Evolutionary conservation across 2,797 vertebrate genomes (phyloP).

Genomic region (Botia almorhae): DNA sequence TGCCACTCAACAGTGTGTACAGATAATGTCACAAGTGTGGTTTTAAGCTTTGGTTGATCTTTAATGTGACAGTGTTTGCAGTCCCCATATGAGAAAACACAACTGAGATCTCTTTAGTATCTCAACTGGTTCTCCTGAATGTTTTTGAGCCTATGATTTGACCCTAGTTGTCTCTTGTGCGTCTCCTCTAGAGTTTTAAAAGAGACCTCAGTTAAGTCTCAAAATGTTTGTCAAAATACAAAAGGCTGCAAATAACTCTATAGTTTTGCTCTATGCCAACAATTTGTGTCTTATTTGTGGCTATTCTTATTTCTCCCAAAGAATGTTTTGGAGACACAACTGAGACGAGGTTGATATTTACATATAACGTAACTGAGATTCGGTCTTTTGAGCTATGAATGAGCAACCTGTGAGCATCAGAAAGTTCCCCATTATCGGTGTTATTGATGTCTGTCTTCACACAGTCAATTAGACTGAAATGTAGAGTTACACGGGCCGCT

Average conservation of each 20-base stretch:
- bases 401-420: too few relatives aligned
- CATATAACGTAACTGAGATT: too few relatives aligned
- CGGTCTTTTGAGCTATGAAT: too few relatives aligned
- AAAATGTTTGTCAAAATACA: too few relatives aligned
- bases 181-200: background rate
- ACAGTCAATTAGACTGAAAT: conserved; percentile 62
- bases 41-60: conserved; percentile 80
- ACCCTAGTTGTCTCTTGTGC: background rate
- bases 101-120: background rate
- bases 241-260: too few relatives aligned
- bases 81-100: conserved; percentile 5
- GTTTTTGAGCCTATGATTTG: background rate
- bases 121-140: background rate
- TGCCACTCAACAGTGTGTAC: conserved; percentile 75
- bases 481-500: conserved; percentile 47
- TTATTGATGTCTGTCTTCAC: conserved; percentile 58
- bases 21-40: conserved; percentile 78
- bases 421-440: conserved; percentile 45
- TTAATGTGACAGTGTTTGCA: conserved; percentile 67
- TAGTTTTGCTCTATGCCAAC: too few relatives aligned
- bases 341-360: too few relatives aligned
- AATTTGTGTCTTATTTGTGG: too few relatives aligned
- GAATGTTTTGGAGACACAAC: too few relatives aligned
- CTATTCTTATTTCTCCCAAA: too few relatives aligned
- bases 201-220: background rate